Conservation (phyloP, 1,140 invertebrate species). For the Bombus confusus region DNA sequence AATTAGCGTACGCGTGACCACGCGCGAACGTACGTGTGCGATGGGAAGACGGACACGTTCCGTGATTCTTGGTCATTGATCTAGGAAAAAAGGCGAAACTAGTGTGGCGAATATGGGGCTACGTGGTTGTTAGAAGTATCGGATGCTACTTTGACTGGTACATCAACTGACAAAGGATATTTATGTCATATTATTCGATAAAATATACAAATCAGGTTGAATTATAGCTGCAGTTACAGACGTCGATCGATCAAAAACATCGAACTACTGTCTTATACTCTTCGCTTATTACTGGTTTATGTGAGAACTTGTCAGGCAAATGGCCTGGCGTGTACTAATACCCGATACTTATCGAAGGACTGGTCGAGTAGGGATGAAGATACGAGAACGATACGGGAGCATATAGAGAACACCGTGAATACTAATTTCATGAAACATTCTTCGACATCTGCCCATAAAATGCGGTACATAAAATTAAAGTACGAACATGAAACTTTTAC, state of each 20-base stretch:
- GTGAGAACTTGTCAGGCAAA: not conserved
- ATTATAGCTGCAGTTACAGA: not conserved
- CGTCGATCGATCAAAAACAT: not conserved
- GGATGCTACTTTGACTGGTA: not conserved
- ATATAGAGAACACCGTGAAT: not conserved
- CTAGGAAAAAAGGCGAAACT: not conserved
- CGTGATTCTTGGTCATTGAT: not conserved
- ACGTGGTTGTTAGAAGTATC: not conserved
- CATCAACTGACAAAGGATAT: no score
- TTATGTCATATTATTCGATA: not conserved
- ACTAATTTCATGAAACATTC: not conserved
- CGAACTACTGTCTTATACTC: no score
- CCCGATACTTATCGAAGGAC: not conserved
- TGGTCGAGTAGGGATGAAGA: not conserved
- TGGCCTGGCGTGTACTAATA: not conserved
- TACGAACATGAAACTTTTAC: not conserved
- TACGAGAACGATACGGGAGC: not conserved
- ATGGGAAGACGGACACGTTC: no score
- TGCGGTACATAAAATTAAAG: not conserved
- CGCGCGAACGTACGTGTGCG: not conserved
- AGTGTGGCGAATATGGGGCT: not conserved
- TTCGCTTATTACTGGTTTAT: not conserved
- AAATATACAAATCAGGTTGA: not conserved
- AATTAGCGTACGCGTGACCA: constrained; percentile 69
- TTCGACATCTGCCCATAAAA: not conserved